A percentile compares a stretch with the other conserved stretches of the same genome.
Evolutionary conservation across 2,888 invertebrate genomes (phyloP).

Genomic region (Trachelus troglodyta): DNA sequence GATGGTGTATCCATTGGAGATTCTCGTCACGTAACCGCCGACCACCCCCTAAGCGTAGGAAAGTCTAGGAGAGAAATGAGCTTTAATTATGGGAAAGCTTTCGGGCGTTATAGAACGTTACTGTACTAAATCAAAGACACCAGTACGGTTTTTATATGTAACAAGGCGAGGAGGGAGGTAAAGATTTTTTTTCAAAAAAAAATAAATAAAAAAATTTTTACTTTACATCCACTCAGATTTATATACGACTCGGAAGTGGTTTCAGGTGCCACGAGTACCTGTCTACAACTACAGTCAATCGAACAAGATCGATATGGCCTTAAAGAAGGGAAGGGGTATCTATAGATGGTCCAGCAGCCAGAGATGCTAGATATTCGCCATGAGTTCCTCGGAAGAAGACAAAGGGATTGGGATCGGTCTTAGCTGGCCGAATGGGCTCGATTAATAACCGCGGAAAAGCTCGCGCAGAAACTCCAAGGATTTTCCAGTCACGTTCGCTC

Average conservation of each 20-base stretch:
- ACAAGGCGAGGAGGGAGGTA: background rate
- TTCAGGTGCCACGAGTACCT: background rate
- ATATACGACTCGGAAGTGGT: background rate
- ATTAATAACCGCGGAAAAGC: conserved; percentile 64
- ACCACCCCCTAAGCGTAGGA: conserved; percentile 26
- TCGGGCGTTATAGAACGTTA: background rate
- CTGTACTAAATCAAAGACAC: conserved; percentile 6
- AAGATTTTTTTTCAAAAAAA: background rate
- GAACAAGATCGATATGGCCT: background rate
- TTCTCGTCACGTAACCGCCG: conserved; percentile 55
- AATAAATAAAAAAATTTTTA: background rate
- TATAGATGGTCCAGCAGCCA: background rate
- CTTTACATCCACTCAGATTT: background rate
- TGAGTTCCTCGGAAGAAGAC: conserved; percentile 8
- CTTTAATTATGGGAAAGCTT: conserved; percentile 53
- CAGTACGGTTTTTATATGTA: background rate
- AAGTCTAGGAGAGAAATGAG: conserved; percentile 50
- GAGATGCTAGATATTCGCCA: background rate
- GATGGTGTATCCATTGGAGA: conserved; percentile 47
- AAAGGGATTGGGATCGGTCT: conserved; percentile 44
- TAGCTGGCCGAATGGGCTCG: conserved; percentile 53
- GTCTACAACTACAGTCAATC: background rate
- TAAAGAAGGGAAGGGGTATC: background rate
- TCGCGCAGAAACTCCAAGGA: conserved; percentile 53
- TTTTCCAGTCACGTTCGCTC: conserved; percentile 65